These are phyloP conservation scores for Bos indicus DNA, from an alignment of 2,113 vertebrate species.

Conservation along the genomic window DNA sequence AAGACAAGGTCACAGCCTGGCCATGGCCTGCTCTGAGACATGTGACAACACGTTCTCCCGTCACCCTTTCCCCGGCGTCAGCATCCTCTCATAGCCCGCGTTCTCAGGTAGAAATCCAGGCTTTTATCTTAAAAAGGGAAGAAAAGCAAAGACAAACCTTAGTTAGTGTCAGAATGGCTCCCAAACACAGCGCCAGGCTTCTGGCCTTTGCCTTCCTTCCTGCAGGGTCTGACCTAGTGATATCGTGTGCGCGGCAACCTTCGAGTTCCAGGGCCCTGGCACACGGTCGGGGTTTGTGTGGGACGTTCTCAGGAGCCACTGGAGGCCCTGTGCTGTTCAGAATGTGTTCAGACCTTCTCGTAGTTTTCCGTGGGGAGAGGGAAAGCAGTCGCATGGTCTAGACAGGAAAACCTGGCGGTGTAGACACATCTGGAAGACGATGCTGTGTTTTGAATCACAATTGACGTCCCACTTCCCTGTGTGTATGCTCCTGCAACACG, in stretches of 20 bases:
- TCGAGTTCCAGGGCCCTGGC: neutral
- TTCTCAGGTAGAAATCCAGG: neutral
- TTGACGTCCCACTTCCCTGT: neutral
- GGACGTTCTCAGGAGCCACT: fast-evolving
- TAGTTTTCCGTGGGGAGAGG: neutral
- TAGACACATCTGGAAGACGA: neutral
- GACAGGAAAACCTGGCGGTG: neutral
- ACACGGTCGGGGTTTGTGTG: too few species aligned
- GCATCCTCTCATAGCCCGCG: neutral
- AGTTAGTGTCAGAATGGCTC: neutral
- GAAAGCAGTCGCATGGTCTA: constrained; percentile 2
- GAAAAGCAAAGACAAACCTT: neutral
- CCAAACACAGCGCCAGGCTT: neutral
- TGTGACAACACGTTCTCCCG: neutral
- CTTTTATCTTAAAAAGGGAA: neutral
- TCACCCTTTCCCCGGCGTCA: neutral
- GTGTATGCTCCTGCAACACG: neutral
- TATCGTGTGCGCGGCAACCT: neutral
- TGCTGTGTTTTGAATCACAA: neutral
- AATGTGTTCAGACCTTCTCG: neutral
- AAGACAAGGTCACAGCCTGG: neutral
- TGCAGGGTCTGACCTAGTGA: neutral
- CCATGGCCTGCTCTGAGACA: neutral
- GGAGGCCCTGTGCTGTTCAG: neutral
- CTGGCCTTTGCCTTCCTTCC: neutral